A percentile compares a stretch with the other conserved stretches of the same genome.
phyloP scores from a whole-genome alignment of 2,888 invertebrate genomes.

The Callosobruchus maculatus region DNA sequence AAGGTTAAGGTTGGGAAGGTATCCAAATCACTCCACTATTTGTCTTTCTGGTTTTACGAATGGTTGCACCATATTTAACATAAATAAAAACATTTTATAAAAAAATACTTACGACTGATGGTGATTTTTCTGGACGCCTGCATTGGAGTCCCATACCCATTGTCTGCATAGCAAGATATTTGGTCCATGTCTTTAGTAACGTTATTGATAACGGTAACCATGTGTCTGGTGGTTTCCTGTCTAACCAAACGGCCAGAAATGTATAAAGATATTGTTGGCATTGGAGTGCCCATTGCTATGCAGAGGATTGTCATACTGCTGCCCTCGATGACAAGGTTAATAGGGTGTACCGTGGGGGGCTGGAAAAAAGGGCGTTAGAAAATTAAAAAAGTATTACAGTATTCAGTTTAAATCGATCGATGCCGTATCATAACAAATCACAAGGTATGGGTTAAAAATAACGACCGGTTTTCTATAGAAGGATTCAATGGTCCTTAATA shows the following conservation, averaged over 20 bases:
- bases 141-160: constrained; percentile 84
- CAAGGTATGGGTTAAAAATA: no score
- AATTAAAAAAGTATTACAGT: background rate
- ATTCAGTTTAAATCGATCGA: no score
- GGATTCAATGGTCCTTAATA: no score
- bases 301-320: constrained; percentile 83
- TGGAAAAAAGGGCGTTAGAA: constrained; percentile 38
- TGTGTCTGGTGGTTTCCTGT: constrained; percentile 77
- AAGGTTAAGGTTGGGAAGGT: no score
- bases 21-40: no score
- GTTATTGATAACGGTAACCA: constrained; percentile 84
- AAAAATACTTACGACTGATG: constrained; percentile 69
- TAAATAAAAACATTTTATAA: background rate
- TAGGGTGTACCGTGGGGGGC: constrained; percentile 82
- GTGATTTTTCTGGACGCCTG: constrained; percentile 76
- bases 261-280: constrained; percentile 79
- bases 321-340: constrained; percentile 78
- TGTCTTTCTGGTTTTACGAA: no score
- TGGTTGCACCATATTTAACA: background rate
- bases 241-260: constrained; percentile 75
- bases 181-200: constrained; percentile 82
- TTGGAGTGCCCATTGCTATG: constrained; percentile 80
- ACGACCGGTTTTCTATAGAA: no score
- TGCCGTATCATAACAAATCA: no score
- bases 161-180: constrained; percentile 84